Evolutionary conservation across 1,140 invertebrate species (phyloP), one percentile per base, ranked within the genome.

Genomic region (Drosophila lini): DNA sequence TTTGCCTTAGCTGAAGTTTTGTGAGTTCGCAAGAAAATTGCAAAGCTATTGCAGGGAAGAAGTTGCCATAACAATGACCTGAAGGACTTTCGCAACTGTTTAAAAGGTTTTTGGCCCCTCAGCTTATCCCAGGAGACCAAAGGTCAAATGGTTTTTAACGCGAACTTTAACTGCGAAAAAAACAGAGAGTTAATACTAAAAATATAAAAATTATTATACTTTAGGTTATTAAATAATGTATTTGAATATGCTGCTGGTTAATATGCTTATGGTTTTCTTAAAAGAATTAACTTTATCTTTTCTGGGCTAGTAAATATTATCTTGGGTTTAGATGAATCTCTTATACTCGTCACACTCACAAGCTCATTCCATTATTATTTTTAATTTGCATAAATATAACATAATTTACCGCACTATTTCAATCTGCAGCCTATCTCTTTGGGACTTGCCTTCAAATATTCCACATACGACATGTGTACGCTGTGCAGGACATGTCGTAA

Each of bases 21-120:
- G 44, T 76, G 67, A 82, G 82, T 74, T 82, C 63, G 83, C 76
- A 88, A 79, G 82, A 88, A 85, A 85, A 85, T 82, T 88, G 83
- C 83, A 73, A 82, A 82, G 83, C 83, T 77, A 83, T 83, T 88
- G 83, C 70, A 77, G 52, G 71, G 48, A 77, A 73, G 67, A 86
- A 77, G 75, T 86, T 86, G 63, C 70, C 73, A 64, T 82, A 88
- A 86, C 82, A 86, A 86, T 88, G 76, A 78, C 75, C 65, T 64
- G 62, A 32, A 62, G 59, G 47, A 74, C 44, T 73, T 68, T 55
- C 19, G 8, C 50, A 65, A 61, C 68, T 64, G 50, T 74, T 67
- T 71, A 76, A 84, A 80, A 74, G 65, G 75, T 44, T 78, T 78
- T 69, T 50, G 55, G 53, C 48, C 71, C 41, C 36, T 9, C 44